Evolutionary conservation across 2,113 vertebrate species (phyloP).

Genomic region (Echinops telfairi): DNA sequence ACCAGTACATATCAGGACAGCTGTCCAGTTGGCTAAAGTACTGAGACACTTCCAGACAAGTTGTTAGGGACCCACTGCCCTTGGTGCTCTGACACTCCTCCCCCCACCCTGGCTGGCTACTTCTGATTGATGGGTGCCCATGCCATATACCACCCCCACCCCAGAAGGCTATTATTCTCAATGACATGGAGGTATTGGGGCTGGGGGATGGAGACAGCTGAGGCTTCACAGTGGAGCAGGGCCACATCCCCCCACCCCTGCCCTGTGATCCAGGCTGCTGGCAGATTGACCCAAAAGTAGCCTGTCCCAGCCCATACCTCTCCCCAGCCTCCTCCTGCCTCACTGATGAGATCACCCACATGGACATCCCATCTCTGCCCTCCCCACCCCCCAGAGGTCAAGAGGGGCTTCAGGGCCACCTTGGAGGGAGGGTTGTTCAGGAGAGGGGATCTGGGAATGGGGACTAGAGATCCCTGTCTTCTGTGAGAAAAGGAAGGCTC

Average conservation of each 20-base stretch:
- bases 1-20: background rate
- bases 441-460: background rate
- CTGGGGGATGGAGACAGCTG: background rate
- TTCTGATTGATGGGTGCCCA: background rate
- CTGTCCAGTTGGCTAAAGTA: background rate
- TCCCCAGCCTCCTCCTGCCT: conserved; percentile 25
- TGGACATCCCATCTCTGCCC: conserved; percentile 11
- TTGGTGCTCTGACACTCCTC: background rate
- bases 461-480: background rate
- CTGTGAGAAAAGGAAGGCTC: background rate
- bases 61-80: background rate
- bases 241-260: background rate
- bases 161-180: background rate
- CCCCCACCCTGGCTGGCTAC: background rate
- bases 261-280: conserved; percentile 77
- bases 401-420: background rate
- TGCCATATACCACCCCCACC: background rate
- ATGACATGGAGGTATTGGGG: background rate
- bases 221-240: background rate
- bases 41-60: background rate
- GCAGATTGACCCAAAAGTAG: conserved; percentile 52
- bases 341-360: conserved; percentile 42
- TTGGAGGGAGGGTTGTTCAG: background rate
- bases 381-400: background rate
- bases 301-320: background rate